Evolutionary conservation across 2,888 invertebrate species (phyloP), one percentile per base, ranked within the genome.

Genomic region (Galerucella pusilla): DNA sequence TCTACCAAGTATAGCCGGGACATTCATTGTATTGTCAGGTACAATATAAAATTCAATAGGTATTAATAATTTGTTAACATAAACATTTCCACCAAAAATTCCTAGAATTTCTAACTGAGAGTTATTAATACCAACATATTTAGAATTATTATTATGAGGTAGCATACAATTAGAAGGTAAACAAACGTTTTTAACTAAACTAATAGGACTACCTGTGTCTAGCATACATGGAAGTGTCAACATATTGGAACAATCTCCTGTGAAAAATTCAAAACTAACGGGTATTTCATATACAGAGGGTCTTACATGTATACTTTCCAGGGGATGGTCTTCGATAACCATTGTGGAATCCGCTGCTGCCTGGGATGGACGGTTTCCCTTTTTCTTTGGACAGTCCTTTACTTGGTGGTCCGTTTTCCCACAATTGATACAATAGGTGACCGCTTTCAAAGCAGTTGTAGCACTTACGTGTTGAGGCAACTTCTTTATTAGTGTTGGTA

Each of bases 1-100:
- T 59, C 59, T n/a, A 9, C 59, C 59, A 20, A 59, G 20, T 20
- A 59, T 20, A 7, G 35, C 35, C 7, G 59, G 20, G 20, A 59
- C n/a, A 20, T n/a, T 59, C 59, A 59, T 59, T 10, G 59, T 59
- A 20, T 59, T 59, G 11, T 59, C 59, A 20, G 59, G 59, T 9
- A 59, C 59, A 59, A 59, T 20, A 59, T 59, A 59, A 11, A 59
- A 59, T 59, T 59, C 20, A 16, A 59, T 59, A 46, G 46, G 46
- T 1, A 46, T 46, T 46, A 46, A 46, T 46, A 10, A 46, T 46
- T 46, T 46, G 57, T 57, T 57, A 16, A 57, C 57, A 57, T 28
- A 28, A n/a, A 57, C 57, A 57, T 57, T 20, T 16, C 20, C 20
- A 20, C 4, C 9, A 20, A 57, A 6, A 57, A 57, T 9, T 57